Base-by-base conservation (phyloP, 1,140 invertebrate species). In the Grapholita molesta region DNA sequence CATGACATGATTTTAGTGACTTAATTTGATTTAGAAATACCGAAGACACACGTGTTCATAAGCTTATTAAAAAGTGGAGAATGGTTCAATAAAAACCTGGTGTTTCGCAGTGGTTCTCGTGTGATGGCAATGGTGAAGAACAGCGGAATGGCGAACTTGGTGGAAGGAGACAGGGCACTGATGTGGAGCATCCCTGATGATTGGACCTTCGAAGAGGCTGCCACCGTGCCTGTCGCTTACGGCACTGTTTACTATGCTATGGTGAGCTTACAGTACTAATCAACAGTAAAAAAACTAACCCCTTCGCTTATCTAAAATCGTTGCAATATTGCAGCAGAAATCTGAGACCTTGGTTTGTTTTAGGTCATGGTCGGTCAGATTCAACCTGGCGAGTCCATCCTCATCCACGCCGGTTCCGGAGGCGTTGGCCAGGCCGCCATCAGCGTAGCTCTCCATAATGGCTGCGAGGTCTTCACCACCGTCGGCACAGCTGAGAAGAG, bases 401-500 rank as follows among this genome's bases (percentile, higher is more conserved):
- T 98, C 0, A 97, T 98, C 79, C 97, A 98, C 88, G 95, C 97
- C n/a, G 97, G 97, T 9, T 95, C 95, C 68, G 97, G 97, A 23
- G 97, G 96, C 28, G 96, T 98, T n/a, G 97, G 97, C 0, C 95
- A 97, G 80, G 96, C 97, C 0, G 96, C 97, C 33, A 97, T 98
- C 77, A 93, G 94, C 66, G 94, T 98, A 21, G 96, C 96, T 0
- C 91, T 97, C 3, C 92, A 94, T 73, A 93, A 94, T 83, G 94
- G 94, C 3, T 95, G 96, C 82, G 92, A 93, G 23, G 93, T 96
- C 9, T 97, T 94, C 81, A 96, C 95, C 48, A 97, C 96, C 3
- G 96, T 97, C 32, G 95, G 95, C 42, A 95, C 95, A 0, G 81
- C 93, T 12, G 94, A 96, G 71, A 98, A 98, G 90, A 94, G 95